phyloP scores from a whole-genome alignment of 2,113 vertebrate species.

The Stigmatopora nigra region DNA sequence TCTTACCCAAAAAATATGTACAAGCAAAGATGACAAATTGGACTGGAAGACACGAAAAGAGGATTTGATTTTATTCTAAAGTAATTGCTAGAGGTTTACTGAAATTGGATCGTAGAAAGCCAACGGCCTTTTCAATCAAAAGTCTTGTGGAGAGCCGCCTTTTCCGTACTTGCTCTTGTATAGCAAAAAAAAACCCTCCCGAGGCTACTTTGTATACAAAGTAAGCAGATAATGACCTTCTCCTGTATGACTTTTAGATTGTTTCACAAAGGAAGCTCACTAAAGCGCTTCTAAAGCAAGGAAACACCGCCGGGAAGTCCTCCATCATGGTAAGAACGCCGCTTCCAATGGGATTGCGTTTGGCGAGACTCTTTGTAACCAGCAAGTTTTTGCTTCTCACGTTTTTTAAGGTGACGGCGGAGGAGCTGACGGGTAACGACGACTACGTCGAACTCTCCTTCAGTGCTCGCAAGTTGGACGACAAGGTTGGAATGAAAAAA shows the following conservation, averaged over 20 bases:
- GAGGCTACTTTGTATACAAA: not conserved
- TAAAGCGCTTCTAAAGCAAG: slow-evolving; percentile 92
- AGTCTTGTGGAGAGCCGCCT: not conserved
- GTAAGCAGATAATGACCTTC: not conserved
- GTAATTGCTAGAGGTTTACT: slow-evolving; percentile 11
- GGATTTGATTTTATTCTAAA: slow-evolving; percentile 11
- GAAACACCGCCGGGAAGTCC: slow-evolving; percentile 92
- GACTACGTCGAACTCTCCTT: slow-evolving; percentile 98
- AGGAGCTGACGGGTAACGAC: slow-evolving; percentile 93
- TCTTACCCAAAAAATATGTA: not conserved
- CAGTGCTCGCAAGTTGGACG: slow-evolving; percentile 93
- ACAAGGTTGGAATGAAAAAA: slow-evolving; percentile 89
- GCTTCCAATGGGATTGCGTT: not conserved
- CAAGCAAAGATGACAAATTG: slow-evolving; percentile 13
- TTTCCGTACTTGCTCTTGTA: not conserved
- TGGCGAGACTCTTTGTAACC: slow-evolving; percentile 22
- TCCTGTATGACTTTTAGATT: slow-evolving; percentile 72
- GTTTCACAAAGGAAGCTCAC: slow-evolving; percentile 95
- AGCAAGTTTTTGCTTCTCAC: slow-evolving; percentile 26
- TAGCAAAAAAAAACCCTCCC: not conserved
- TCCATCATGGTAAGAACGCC: slow-evolving; percentile 84
- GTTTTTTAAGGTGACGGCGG: slow-evolving; percentile 83
- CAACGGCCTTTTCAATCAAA: slow-evolving; percentile 4
- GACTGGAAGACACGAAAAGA: slow-evolving; percentile 15
- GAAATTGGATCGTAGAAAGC: slow-evolving; percentile 12